Evolutionary conservation across 2,797 vertebrate genomes (phyloP).

Genomic region (Botia kubotai): DNA sequence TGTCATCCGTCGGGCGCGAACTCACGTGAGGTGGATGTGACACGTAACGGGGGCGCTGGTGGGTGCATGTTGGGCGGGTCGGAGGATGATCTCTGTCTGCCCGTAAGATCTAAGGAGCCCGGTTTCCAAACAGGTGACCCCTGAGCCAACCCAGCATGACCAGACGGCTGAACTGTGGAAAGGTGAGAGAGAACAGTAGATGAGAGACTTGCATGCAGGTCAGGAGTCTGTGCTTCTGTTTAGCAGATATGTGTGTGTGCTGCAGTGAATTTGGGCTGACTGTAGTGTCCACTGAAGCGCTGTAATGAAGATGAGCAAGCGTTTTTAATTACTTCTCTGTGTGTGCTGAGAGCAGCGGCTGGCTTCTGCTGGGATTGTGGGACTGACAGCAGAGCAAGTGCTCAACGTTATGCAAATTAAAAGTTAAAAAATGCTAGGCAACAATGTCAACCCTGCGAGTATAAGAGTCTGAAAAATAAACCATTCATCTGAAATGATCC

Average conservation of each 20-base stretch:
- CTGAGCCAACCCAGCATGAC: constrained; percentile 81
- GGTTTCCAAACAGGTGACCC: constrained; percentile 90
- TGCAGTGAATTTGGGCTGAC: not conserved
- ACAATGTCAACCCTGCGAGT: too few species aligned
- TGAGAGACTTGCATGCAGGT: not conserved
- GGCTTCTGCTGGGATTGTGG: not conserved
- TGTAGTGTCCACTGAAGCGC: not conserved
- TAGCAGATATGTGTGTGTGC: constrained; percentile 13
- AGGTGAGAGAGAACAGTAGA: not conserved
- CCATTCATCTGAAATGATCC: too few species aligned
- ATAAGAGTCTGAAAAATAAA: too few species aligned
- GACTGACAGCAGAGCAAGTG: not conserved
- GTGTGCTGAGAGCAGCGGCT: not conserved
- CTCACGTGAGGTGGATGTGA: constrained; percentile 92
- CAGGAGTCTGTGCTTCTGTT: constrained; percentile 13
- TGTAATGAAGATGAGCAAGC: not conserved
- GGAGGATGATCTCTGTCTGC: constrained; percentile 95
- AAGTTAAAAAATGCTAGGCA: not conserved
- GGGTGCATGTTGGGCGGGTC: constrained; percentile 98
- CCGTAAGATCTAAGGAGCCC: constrained; percentile 84
- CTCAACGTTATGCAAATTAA: not conserved
- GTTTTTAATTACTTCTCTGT: not conserved
- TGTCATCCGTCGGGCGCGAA: constrained; percentile 30
- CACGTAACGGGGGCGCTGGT: constrained; percentile 85
- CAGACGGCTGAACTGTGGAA: constrained; percentile 83